phyloP scores from a whole-genome alignment of 2,797 vertebrate genomes.

The Hyperoplus lanceolatus region DNA sequence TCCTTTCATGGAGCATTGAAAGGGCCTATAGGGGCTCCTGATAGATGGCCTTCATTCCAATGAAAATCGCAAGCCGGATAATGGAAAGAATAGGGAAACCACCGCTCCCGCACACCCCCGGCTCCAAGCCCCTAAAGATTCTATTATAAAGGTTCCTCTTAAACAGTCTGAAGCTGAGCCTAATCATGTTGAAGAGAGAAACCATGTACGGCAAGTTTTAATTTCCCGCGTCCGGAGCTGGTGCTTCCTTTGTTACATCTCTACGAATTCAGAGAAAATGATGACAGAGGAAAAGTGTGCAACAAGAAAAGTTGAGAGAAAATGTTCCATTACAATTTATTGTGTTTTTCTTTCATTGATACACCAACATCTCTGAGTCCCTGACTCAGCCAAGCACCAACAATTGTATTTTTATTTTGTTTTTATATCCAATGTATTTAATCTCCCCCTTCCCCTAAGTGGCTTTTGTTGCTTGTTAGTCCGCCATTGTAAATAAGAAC shows the following conservation, averaged over 20 bases:
- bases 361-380: background rate
- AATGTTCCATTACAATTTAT: background rate
- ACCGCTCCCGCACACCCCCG: slow-evolving; percentile 67
- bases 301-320: background rate
- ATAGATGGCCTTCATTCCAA: slow-evolving; percentile 89
- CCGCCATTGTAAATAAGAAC: no score
- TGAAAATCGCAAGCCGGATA: slow-evolving; percentile 82
- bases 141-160: slow-evolving; percentile 73
- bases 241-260: slow-evolving; percentile 46
- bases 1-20: slow-evolving; percentile 86
- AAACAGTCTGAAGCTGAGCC: slow-evolving; percentile 80
- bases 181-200: slow-evolving; percentile 70
- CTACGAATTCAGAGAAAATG: slow-evolving; percentile 50
- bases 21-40: slow-evolving; percentile 82
- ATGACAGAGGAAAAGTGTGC: background rate
- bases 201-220: slow-evolving; percentile 54
- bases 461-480: no score
- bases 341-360: background rate
- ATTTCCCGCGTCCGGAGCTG: slow-evolving; percentile 49
- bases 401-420: no score
- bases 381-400: background rate
- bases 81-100: slow-evolving; percentile 78
- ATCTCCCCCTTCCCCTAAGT: no score
- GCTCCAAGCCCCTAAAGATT: slow-evolving; percentile 60
- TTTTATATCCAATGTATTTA: background rate